Evolutionary conservation across 1,140 invertebrate species (phyloP).

Genomic region (Drosophila novamexicana): DNA sequence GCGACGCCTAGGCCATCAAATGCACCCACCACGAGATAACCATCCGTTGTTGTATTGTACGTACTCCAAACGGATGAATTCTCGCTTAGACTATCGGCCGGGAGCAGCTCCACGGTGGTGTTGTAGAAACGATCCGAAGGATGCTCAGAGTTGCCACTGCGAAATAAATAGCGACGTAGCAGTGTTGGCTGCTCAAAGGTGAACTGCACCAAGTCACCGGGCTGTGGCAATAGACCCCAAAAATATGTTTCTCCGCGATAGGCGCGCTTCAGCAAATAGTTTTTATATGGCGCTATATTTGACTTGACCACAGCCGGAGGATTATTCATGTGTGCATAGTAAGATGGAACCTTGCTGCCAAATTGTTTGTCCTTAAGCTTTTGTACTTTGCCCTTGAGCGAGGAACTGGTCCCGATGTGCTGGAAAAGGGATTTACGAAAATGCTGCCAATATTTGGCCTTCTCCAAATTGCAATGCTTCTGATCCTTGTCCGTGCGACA

Average conservation of each 20-base stretch:
- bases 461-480: slow-evolving; percentile 94
- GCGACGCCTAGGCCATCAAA: slow-evolving; percentile 93
- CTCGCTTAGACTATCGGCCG: slow-evolving; percentile 85
- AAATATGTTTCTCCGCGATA: slow-evolving; percentile 96
- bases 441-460: slow-evolving; percentile 92
- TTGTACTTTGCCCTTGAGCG: slow-evolving; percentile 98
- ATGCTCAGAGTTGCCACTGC: slow-evolving; percentile 96
- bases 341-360: slow-evolving; percentile 92
- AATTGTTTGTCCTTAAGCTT: slow-evolving; percentile 98
- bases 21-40: slow-evolving; percentile 89
- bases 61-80: slow-evolving; percentile 83
- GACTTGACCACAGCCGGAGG: slow-evolving; percentile 90
- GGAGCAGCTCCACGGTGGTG: slow-evolving; percentile 93
- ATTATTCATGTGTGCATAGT: slow-evolving; percentile 93
- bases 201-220: slow-evolving; percentile 93
- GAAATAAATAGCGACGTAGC: slow-evolving; percentile 92
- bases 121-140: slow-evolving; percentile 95
- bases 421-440: slow-evolving; percentile 97
- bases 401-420: slow-evolving; percentile 98
- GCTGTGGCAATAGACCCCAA: slow-evolving; percentile 95
- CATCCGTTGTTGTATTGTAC: slow-evolving; percentile 88
- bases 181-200: slow-evolving; percentile 91
- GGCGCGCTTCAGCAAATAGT: slow-evolving; percentile 92
- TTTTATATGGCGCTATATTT: slow-evolving; percentile 93
- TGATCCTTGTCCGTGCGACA: slow-evolving; percentile 95